A percentile compares a stretch with the other conserved stretches of the same genome.
These are phyloP conservation scores for Rotaria sp. DNA, from an alignment of 2,888 invertebrate species.

Conservation along the genomic window DNA sequence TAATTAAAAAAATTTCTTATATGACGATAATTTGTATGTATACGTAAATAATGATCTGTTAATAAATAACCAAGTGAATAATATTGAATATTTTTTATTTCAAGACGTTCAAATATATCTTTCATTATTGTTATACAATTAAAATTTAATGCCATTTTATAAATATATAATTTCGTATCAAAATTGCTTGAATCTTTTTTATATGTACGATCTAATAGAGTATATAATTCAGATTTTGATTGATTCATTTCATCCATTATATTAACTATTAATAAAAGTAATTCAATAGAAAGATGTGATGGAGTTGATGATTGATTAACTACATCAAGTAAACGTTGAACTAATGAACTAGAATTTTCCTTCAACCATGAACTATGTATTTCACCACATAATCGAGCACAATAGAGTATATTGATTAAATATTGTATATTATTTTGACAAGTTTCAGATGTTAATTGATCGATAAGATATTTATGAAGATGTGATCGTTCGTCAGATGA, in stretches of 20 bases:
- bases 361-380: not conserved
- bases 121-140: constrained; percentile 58
- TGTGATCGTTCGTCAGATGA: not conserved
- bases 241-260: not conserved
- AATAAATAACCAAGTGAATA: constrained; percentile 73
- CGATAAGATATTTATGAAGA: not conserved
- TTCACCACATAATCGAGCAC: constrained; percentile 1
- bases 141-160: not conserved
- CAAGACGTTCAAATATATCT: constrained; percentile 69
- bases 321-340: not conserved
- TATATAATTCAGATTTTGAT: not conserved
- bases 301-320: not conserved
- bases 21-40: not conserved
- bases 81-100: constrained; percentile 84
- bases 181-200: not conserved
- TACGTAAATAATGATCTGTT: constrained; percentile 30
- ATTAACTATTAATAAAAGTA: not conserved
- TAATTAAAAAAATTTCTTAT: constrained; percentile 28
- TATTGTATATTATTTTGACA: not conserved
- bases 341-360: not conserved
- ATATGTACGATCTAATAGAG: not conserved
- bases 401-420: constrained; percentile 14
- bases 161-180: constrained; percentile 2
- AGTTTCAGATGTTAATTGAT: not conserved
- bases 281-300: not conserved